Evolutionary conservation across 2,113 vertebrate genomes (phyloP), one percentile per base, ranked within the genome.

Genomic region (Zapus hudsonius): DNA sequence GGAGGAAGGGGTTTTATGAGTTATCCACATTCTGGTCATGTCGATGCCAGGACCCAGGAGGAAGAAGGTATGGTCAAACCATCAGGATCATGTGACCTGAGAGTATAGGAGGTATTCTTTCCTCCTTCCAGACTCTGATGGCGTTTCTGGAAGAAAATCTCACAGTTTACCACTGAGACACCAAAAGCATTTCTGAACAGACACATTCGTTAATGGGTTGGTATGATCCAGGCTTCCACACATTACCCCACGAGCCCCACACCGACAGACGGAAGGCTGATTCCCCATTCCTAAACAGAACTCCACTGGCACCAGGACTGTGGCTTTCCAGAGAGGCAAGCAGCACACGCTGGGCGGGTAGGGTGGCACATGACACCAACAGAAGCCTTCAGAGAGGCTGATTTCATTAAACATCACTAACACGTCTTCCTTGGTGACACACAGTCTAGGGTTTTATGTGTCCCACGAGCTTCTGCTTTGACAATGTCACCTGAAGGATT

Each of bases 291-390:
- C 47, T 63, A 22, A 1, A 13, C 9, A 67, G 64, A 63, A 31
- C 2, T 9, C 8, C 17, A 1, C 31, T 33, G 6, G 33, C 72
- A 38, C 29, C 31, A 27, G 23, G 42, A 63, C 19, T 19, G 31
- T 12, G 47, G 33, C 5, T 79, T 76, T 42, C 42, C 64, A 15
- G 23, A 55, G 42, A 22, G 29, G 79, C 64, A 47, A 29, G 11
- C 31, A 36, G n/a, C n/a, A 1, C n/a, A 23, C 29, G n/a, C 7
- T 17, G 0, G 1, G 11, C 5, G 7, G 44, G 15, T 5, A 2
- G 4, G 36, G 20, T 4, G 29, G 25, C 55, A 38, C 33, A 33
- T 5, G 9, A 19, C 13, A 36, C 44, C 27, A 11, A 16, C 0
- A 1, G 3, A 16, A 25, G 12, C 5, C 12, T 75, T 38, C 22